Percentiles rank a stretch among this genome's conserved stretches.
These are phyloP conservation scores for Pachyseris speciosa DNA, from an alignment of 64 coral and sea anemone genomes.

Conservation along the genomic window DNA sequence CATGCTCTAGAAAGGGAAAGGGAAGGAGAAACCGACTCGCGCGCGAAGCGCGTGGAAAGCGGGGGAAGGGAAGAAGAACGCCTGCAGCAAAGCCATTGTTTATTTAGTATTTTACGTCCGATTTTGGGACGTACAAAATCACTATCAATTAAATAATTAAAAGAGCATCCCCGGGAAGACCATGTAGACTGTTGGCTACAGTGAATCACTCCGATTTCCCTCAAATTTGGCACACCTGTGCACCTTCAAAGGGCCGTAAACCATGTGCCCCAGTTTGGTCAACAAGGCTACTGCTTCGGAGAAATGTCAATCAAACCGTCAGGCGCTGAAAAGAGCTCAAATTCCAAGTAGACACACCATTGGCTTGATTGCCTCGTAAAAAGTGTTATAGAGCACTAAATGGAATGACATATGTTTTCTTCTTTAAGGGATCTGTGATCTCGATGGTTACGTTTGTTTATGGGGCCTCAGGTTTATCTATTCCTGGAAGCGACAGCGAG, in stretches of 20 bases:
- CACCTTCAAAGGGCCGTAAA: background rate
- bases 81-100: no score
- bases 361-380: no score
- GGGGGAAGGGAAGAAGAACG: no score
- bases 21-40: no score
- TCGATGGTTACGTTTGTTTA: background rate
- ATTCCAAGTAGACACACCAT: background rate
- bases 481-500: background rate
- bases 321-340: background rate
- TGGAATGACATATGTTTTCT: background rate
- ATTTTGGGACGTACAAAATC: no score
- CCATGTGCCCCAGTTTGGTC: background rate
- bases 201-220: constrained; percentile 15
- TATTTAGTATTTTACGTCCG: no score
- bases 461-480: background rate
- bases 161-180: background rate
- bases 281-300: background rate
- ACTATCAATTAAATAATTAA: no score
- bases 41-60: no score
- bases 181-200: constrained; percentile 19
- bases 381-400: no score
- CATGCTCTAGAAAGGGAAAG: no score
- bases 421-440: background rate
- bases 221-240: constrained; percentile 19
- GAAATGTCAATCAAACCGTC: background rate